phyloP scores from a whole-genome alignment of 2,797 vertebrate genomes.

The Microctenopoma steveboyesi region DNA sequence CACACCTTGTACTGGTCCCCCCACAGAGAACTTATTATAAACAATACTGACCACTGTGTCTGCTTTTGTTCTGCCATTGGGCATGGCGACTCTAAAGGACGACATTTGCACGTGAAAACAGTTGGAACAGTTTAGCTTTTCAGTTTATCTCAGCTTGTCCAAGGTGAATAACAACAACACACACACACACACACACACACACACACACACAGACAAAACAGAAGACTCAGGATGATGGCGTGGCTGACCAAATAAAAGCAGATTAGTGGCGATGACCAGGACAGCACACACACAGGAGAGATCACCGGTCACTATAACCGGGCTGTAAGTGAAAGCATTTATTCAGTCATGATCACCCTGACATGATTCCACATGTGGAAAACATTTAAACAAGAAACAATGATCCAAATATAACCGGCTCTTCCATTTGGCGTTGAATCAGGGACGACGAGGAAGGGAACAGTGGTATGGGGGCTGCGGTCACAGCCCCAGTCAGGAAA shows the following conservation, averaged over 20 bases:
- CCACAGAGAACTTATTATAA: slow-evolving; percentile 11
- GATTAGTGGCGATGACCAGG: slow-evolving; percentile 35
- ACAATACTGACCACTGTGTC: slow-evolving; percentile 17
- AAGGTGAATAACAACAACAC: slow-evolving; percentile 14
- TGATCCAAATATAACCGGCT: slow-evolving; percentile 38
- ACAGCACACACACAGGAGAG: slow-evolving; percentile 20
- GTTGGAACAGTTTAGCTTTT: neutral
- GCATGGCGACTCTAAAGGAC: neutral
- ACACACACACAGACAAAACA: slow-evolving; percentile 8
- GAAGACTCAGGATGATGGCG: neutral
- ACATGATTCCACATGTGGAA: slow-evolving; percentile 17
- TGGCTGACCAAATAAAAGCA: slow-evolving; percentile 25
- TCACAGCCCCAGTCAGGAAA: slow-evolving; percentile 44
- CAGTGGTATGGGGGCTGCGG: neutral
- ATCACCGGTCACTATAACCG: slow-evolving; percentile 27
- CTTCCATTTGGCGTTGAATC: slow-evolving; percentile 5
- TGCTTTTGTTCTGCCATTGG: slow-evolving; percentile 33
- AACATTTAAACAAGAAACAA: slow-evolving; percentile 21
- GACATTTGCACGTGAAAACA: slow-evolving; percentile 44
- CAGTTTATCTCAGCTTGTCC: neutral
- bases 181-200: neutral
- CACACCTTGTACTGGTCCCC: slow-evolving; percentile 22
- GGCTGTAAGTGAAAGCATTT: neutral
- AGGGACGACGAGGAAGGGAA: neutral
- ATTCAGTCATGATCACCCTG: slow-evolving; percentile 3